These are phyloP conservation scores for Pteria penguin DNA, from an alignment of 2,888 invertebrate genomes.

Conservation along the genomic window DNA sequence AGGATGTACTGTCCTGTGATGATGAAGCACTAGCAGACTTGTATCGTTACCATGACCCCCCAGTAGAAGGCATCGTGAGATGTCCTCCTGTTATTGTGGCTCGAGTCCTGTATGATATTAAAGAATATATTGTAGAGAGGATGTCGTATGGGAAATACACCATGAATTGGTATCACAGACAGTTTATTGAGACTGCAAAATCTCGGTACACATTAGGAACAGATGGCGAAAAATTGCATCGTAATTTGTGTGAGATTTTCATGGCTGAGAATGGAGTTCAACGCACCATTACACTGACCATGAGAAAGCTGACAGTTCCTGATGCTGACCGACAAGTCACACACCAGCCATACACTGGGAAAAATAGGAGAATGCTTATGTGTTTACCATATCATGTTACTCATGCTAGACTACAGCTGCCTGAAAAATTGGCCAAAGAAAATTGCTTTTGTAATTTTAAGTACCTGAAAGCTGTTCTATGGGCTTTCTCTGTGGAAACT, in stretches of 20 bases:
- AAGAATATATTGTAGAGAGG: constrained; percentile 74
- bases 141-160: constrained; percentile 71
- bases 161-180: constrained; percentile 76
- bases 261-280: constrained; percentile 64
- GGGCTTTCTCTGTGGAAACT: constrained; percentile 78
- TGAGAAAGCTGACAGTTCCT: constrained; percentile 64
- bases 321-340: constrained; percentile 75
- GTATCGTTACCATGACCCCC: constrained; percentile 77
- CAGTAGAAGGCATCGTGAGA: constrained; percentile 72
- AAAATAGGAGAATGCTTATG: constrained; percentile 68
- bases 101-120: constrained; percentile 69
- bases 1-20: constrained; percentile 77
- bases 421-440: constrained; percentile 52
- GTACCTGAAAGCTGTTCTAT: constrained; percentile 64
- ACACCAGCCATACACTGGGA: constrained; percentile 59
- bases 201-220: constrained; percentile 59
- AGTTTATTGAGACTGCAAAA: constrained; percentile 73
- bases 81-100: constrained; percentile 76
- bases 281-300: constrained; percentile 63
- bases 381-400: constrained; percentile 66
- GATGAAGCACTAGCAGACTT: constrained; percentile 74
- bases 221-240: constrained; percentile 59
- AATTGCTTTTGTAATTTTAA: constrained; percentile 65
- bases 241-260: constrained; percentile 64
- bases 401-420: constrained; percentile 47